Conservation (phyloP, 2,113 vertebrate genomes). For the Pseudonaja textilis region DNA sequence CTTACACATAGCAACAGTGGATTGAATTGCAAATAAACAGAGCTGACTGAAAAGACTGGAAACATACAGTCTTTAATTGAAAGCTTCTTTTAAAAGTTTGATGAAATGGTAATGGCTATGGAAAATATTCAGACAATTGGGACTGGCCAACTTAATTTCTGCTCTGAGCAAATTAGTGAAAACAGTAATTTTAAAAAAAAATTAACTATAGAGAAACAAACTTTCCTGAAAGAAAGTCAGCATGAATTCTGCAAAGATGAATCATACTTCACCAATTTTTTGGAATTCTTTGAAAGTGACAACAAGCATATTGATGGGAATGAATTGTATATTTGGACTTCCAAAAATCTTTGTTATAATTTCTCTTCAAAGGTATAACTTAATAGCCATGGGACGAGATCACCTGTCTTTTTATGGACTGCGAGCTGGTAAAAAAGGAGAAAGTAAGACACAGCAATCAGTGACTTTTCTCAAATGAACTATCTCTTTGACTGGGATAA, state of each 20-base stretch:
- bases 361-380: neutral
- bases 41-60: too few relatives aligned
- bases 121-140: neutral
- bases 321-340: neutral
- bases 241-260: neutral
- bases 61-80: too few relatives aligned
- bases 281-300: neutral
- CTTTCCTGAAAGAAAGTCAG: neutral
- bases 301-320: neutral
- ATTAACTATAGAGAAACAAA: neutral
- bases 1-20: too few relatives aligned
- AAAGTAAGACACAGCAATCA: neutral
- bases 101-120: too few relatives aligned
- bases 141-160: neutral
- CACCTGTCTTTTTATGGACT: neutral
- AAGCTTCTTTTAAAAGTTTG: too few relatives aligned
- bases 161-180: neutral
- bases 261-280: neutral
- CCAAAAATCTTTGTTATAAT: neutral
- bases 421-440: neutral
- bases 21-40: too few relatives aligned
- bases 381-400: neutral
- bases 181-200: too few relatives aligned
- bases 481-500: neutral
- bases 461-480: neutral